Evolutionary conservation across 2,797 vertebrate species (phyloP), one percentile per base, ranked within the genome.

Genomic region (Megaceryle alcyon): DNA sequence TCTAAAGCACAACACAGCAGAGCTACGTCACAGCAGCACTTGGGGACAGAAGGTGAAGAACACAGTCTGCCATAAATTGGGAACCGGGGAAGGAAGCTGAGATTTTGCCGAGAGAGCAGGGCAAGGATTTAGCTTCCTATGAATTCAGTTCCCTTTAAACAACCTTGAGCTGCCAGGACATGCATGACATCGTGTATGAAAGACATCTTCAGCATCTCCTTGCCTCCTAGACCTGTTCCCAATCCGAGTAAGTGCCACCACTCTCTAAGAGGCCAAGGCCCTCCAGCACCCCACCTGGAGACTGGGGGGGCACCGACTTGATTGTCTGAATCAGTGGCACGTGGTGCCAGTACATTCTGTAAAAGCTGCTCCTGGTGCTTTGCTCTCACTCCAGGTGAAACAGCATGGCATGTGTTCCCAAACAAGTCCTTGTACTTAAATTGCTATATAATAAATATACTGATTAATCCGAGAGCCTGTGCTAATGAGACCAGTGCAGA

Each of bases 401-500:
- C 46, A 79, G 43, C 25, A 7, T 9, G 18, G 29, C 56, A 69
- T 1, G 3, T 76, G 68, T 49, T 90, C 44, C 65, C 49, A 63
- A 48, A 51, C 14, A 63, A 59, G 41, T 37, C 14, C 61, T 68
- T 49, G 80, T 19, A 46, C 18, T 71, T 87, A 68, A 88, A 65
- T 60, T 68, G 72, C 22, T 92, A 9, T 37, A 7, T 86, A 90
- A 92, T 68, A 53, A 89, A 77, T n/a, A 53, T 26, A 60, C 57
- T 83, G 80, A 88, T 91, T 88, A 86, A 90, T 90, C 65, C 26
- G 37, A 81, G 66, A 87, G 59, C 35, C 65, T 69, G 5, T 76
- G 88, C 76, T 88, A 91, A 94, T 72, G 51, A 91, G 48, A 65
- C 35, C n/a, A n/a, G 51, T 76, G 70, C 70, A 80, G 49, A 96